phyloP scores from a whole-genome alignment of 2,797 vertebrate species.

The Xenentodon cancila region DNA sequence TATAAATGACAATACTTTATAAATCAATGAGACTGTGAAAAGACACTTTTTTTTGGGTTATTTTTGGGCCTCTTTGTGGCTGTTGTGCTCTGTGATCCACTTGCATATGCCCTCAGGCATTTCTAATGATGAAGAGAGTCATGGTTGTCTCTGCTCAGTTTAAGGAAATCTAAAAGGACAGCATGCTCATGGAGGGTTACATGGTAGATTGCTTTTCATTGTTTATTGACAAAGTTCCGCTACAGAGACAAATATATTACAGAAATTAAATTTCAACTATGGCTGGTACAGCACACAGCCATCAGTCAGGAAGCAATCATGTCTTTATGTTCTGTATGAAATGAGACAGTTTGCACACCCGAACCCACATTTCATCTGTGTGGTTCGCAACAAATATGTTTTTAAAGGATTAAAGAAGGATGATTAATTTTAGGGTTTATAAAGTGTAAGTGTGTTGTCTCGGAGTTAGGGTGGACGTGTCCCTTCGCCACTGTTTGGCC shows the following conservation, averaged over 20 bases:
- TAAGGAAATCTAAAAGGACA: constrained; percentile 23
- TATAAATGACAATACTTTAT: too few relatives aligned
- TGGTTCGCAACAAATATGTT: constrained; percentile 64
- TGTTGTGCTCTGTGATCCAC: neutral
- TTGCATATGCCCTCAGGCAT: constrained; percentile 12
- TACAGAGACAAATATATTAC: constrained; percentile 11
- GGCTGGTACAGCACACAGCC: constrained; percentile 27
- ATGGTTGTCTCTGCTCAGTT: constrained; percentile 11
- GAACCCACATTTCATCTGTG: constrained; percentile 70
- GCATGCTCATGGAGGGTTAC: constrained; percentile 5
- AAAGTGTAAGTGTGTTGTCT: constrained; percentile 28
- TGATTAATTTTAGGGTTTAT: constrained; percentile 42
- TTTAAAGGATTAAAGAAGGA: constrained; percentile 49
- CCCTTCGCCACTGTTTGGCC: neutral
- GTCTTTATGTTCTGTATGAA: constrained; percentile 55
- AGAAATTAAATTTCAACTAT: constrained; percentile 23
- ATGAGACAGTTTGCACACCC: constrained; percentile 64
- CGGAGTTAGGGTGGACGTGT: constrained; percentile 30
- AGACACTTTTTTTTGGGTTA: neutral
- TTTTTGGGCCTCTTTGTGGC: constrained; percentile 3
- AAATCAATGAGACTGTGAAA: neutral
- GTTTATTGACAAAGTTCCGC: constrained; percentile 18
- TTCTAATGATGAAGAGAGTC: constrained; percentile 21
- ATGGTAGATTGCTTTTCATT: constrained; percentile 11
- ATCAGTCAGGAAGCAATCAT: constrained; percentile 56